Evolutionary conservation across 2,113 vertebrate genomes (phyloP).

Genomic region (Ramphastos sulfuratus): DNA sequence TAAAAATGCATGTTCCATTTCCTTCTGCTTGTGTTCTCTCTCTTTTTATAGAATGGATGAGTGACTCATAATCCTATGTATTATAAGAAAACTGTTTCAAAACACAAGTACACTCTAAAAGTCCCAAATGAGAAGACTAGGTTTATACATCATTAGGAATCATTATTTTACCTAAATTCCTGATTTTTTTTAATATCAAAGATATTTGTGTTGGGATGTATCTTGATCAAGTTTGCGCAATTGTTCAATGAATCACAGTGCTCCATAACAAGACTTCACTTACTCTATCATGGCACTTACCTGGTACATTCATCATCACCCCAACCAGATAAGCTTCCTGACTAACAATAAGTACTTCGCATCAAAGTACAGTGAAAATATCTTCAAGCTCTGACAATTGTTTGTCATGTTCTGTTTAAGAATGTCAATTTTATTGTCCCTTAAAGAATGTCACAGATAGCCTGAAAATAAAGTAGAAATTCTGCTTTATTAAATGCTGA

Average conservation of each 20-base stretch:
- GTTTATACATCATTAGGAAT: not conserved
- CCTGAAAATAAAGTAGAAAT: not conserved
- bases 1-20: slow-evolving; percentile 45
- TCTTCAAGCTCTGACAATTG: not conserved
- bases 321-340: not conserved
- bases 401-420: not conserved
- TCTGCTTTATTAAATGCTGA: not conserved
- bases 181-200: not conserved
- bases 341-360: not conserved
- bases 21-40: slow-evolving; percentile 36
- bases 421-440: not conserved
- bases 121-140: not conserved
- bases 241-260: not conserved
- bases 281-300: not conserved
- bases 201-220: not conserved
- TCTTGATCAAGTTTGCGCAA: not conserved
- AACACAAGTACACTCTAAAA: not conserved
- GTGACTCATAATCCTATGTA: slow-evolving; percentile 35
- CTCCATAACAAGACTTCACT: not conserved
- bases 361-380: not conserved
- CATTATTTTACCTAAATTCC: not conserved
- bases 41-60: slow-evolving; percentile 49
- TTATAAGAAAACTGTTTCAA: not conserved
- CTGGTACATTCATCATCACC: not conserved
- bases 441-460: not conserved